These are phyloP conservation scores for Poeciliopsis prolifica DNA, from an alignment of 2,113 vertebrate species.

Conservation along the genomic window DNA sequence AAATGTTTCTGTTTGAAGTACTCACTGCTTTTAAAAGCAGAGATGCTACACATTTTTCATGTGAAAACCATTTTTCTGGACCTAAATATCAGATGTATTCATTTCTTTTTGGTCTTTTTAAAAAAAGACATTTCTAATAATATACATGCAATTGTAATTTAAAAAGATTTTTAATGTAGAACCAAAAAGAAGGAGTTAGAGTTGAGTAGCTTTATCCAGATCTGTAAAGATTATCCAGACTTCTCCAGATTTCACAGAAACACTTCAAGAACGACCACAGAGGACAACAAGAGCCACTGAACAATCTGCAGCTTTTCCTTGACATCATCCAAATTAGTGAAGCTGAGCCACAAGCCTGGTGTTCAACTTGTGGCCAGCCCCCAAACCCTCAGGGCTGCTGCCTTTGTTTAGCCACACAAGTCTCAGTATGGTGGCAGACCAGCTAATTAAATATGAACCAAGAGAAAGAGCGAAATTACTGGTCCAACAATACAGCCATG, in stretches of 20 bases:
- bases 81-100: no score
- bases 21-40: not conserved
- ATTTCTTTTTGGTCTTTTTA: no score
- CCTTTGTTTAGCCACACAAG: slow-evolving; percentile 37
- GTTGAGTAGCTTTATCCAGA: not conserved
- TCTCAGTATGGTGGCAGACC: slow-evolving; percentile 27
- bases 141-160: no score
- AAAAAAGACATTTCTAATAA: no score
- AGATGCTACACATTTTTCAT: not conserved
- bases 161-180: no score
- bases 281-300: not conserved
- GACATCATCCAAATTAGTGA: not conserved
- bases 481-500: slow-evolving; percentile 32
- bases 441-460: slow-evolving; percentile 57
- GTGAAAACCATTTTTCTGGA: not conserved
- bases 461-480: slow-evolving; percentile 53
- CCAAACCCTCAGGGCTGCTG: not conserved
- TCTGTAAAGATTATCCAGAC: not conserved
- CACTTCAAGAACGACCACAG: not conserved
- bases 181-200: no score
- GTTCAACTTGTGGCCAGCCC: slow-evolving; percentile 25
- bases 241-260: not conserved
- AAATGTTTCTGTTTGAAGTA: not conserved
- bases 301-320: no score
- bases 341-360: not conserved